These are phyloP conservation scores for Benitochromis conjunctus DNA, from an alignment of 2,113 vertebrate species.

Conservation along the genomic window DNA sequence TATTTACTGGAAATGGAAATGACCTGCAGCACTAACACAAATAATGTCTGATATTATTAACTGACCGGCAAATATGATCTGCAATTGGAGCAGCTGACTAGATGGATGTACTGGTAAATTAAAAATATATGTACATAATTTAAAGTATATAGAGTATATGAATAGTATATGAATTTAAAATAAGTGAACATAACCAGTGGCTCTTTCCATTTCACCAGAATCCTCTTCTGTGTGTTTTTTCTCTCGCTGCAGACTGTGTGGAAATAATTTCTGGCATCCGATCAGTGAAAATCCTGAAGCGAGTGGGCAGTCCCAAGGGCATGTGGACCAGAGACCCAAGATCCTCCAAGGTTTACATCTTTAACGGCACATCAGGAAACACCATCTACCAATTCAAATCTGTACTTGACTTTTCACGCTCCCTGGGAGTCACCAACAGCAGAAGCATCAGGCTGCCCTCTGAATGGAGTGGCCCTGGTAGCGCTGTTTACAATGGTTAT, in stretches of 20 bases:
- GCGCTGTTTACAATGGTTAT: conserved; percentile 82
- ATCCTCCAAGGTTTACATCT: conserved; percentile 86
- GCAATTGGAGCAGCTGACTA: background rate
- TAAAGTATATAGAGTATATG: background rate
- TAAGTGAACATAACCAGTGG: background rate
- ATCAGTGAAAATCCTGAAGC: conserved; percentile 94
- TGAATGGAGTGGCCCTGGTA: conserved; percentile 83
- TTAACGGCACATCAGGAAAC: conserved; percentile 84
- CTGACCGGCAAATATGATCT: background rate
- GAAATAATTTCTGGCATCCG: conserved; percentile 87
- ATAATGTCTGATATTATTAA: background rate
- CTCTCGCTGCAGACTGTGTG: conserved; percentile 78
- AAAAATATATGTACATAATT: background rate
- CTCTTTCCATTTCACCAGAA: background rate
- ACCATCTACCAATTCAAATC: conserved; percentile 82
- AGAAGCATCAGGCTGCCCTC: conserved; percentile 81
- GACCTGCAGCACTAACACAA: background rate
- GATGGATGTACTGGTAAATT: background rate
- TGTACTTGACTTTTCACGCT: conserved; percentile 81
- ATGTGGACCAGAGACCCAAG: conserved; percentile 89
- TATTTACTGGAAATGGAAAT: background rate
- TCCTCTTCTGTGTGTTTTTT: fast-evolving
- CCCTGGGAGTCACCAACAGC: conserved; percentile 73
- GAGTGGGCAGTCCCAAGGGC: conserved; percentile 81
- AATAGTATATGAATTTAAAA: background rate